Evolutionary conservation across 2,113 vertebrate species (phyloP).

Genomic region (Trematocara stigmaticum): DNA sequence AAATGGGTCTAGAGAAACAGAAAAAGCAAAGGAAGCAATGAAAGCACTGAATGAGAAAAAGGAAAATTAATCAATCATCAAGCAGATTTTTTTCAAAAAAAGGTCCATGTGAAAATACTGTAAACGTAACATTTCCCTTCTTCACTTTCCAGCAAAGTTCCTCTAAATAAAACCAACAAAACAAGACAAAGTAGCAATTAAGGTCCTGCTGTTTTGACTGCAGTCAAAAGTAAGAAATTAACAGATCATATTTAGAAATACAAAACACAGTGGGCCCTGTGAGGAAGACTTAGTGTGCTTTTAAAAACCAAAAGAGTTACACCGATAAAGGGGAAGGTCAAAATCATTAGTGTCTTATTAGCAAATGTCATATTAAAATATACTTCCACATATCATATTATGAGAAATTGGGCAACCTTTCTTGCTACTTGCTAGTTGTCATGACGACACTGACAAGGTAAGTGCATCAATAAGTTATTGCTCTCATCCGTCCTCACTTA

Average conservation of each 20-base stretch:
- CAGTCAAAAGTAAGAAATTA: background rate
- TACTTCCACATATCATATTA: background rate
- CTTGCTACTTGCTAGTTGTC: background rate
- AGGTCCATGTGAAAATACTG: background rate
- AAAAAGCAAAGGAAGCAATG: slow-evolving; percentile 3
- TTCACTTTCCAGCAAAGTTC: background rate
- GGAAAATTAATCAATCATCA: background rate
- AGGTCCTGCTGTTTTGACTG: background rate
- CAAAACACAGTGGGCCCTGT: background rate
- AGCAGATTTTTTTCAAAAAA: background rate
- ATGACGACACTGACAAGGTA: slow-evolving; percentile 12
- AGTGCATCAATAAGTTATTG: slow-evolving; percentile 9
- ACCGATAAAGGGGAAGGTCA: background rate
- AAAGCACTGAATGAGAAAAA: background rate
- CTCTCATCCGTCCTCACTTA: slow-evolving; percentile 17
- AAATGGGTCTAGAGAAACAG: slow-evolving; percentile 54
- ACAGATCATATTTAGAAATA: background rate
- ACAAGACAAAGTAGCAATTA: background rate
- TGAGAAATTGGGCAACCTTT: background rate
- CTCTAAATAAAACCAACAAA: background rate
- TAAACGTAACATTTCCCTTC: background rate
- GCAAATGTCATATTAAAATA: background rate
- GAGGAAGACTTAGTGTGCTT: background rate
- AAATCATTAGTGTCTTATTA: background rate
- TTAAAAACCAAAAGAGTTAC: background rate